phyloP scores from a whole-genome alignment of 2,113 vertebrate genomes.

The Campylorhamphus procurvoides region DNA sequence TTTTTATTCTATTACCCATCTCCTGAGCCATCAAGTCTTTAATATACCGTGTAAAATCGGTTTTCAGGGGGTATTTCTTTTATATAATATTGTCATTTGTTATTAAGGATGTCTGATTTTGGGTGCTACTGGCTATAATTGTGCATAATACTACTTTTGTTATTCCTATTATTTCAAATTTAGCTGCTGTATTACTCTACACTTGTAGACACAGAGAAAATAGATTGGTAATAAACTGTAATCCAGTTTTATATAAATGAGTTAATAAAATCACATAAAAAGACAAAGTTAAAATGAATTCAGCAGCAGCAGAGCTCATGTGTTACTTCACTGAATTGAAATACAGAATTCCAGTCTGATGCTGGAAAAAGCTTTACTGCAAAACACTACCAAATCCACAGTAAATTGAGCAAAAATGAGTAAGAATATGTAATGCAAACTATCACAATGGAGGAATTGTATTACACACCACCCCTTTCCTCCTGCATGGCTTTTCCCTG shows the following conservation, averaged over 20 bases:
- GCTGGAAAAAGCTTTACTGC: conserved; percentile 5
- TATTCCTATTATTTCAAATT: conserved; percentile 34
- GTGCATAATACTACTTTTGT: conserved; percentile 1
- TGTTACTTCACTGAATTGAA: background rate
- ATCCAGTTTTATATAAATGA: conserved; percentile 3
- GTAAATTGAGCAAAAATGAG: background rate
- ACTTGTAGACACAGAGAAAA: background rate
- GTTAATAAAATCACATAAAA: conserved; percentile 22
- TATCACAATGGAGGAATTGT: background rate
- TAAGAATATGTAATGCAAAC: background rate
- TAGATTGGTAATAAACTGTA: background rate
- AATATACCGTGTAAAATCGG: conserved; percentile 64
- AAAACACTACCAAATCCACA: background rate
- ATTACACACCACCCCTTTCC: background rate
- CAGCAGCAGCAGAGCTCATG: background rate
- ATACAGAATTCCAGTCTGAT: background rate
- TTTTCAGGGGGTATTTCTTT: conserved; percentile 51
- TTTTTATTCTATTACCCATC: conserved; percentile 62
- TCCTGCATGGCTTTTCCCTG: background rate
- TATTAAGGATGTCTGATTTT: conserved; percentile 50
- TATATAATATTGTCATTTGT: conserved; percentile 32
- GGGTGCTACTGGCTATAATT: conserved; percentile 23
- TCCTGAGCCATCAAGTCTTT: conserved; percentile 63
- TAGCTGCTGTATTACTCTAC: background rate
- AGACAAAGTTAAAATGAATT: background rate